phyloP scores from a whole-genome alignment of 2,797 vertebrate species.

The Aphelocoma californica region DNA sequence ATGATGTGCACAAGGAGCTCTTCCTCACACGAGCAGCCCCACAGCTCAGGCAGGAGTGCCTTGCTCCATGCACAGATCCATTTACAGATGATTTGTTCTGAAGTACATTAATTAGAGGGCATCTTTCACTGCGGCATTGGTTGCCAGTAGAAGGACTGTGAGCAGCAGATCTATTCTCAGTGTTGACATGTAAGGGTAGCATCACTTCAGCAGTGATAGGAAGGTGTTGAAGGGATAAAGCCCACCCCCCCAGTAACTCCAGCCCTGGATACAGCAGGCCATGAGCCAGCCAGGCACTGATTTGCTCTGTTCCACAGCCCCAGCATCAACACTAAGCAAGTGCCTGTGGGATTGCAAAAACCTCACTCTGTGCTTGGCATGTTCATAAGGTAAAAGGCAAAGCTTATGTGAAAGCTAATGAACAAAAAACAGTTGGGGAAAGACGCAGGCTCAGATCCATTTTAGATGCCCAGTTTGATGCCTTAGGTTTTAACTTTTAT shows the following conservation, averaged over 20 bases:
- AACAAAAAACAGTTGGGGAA: not conserved
- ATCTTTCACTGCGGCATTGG: not conserved
- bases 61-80: not conserved
- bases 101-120: conserved; percentile 7
- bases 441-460: not conserved
- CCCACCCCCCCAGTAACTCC: not conserved
- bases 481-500: too few relatives aligned
- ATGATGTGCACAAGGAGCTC: not conserved
- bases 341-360: not conserved
- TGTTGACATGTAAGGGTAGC: conserved; percentile 29
- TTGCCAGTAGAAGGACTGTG: not conserved
- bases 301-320: not conserved
- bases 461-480: not conserved
- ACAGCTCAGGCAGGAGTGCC: not conserved
- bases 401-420: not conserved
- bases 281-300: not conserved
- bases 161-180: not conserved
- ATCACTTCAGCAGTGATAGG: conserved; percentile 12
- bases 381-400: not conserved
- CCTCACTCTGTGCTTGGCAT: not conserved
- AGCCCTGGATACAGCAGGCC: not conserved
- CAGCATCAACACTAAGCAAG: not conserved
- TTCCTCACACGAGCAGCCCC: not conserved
- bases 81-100: not conserved
- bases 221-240: conserved; percentile 46